phyloP scores from a whole-genome alignment of 2,888 invertebrate genomes.

The Ypsolopha scabrella region DNA sequence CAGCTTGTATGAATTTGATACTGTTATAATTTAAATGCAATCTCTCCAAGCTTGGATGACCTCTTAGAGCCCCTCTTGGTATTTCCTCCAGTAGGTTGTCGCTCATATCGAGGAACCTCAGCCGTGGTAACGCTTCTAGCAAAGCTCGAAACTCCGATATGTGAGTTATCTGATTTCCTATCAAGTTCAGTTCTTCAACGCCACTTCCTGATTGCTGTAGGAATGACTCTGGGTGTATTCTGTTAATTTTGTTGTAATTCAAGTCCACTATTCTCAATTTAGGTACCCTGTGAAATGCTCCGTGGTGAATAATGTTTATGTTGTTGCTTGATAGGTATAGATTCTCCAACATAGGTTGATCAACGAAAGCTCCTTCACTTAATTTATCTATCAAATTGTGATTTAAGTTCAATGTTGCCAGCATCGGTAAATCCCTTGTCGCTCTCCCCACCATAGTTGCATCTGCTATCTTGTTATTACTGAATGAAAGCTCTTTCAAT shows the following conservation, averaged over 20 bases:
- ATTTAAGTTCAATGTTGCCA: constrained; percentile 78
- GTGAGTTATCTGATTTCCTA: constrained; percentile 81
- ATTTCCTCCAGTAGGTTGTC: constrained; percentile 82
- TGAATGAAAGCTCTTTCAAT: constrained; percentile 76
- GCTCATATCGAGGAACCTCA: constrained; percentile 84
- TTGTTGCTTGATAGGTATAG: constrained; percentile 78
- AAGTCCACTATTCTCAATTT: constrained; percentile 79
- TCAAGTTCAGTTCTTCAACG: constrained; percentile 82
- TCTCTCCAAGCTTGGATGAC: constrained; percentile 84
- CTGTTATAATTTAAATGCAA: constrained; percentile 85
- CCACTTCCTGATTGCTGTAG: constrained; percentile 79
- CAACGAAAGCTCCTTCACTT: constrained; percentile 83
- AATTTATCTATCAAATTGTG: constrained; percentile 78
- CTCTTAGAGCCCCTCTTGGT: constrained; percentile 81
- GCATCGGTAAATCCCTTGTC: constrained; percentile 78
- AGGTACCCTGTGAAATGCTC: constrained; percentile 85
- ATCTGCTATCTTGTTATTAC: constrained; percentile 80
- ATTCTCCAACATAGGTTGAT: constrained; percentile 77
- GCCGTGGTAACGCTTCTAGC: constrained; percentile 80
- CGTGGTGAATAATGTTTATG: constrained; percentile 81
- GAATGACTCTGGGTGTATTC: constrained; percentile 87
- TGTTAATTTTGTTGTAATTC: constrained; percentile 80
- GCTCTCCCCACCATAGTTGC: constrained; percentile 86
- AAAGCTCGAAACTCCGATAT: constrained; percentile 80
- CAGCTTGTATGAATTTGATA: constrained; percentile 79